Conservation (phyloP, 2,113 vertebrate genomes). For the Varanus komodoensis region DNA sequence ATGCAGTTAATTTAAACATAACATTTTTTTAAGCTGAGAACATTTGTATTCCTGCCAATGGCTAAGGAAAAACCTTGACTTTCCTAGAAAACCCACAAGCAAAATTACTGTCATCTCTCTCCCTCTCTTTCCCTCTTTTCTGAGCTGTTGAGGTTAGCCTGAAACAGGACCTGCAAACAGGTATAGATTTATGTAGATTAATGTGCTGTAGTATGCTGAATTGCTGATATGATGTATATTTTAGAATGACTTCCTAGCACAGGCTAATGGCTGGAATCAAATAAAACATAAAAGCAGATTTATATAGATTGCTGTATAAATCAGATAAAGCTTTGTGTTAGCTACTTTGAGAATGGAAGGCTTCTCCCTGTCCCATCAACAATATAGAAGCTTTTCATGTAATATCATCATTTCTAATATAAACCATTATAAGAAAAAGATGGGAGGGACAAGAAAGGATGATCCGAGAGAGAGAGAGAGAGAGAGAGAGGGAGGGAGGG, state of each 20-base stretch:
- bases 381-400: conserved; percentile 69
- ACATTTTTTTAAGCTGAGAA: conserved; percentile 48
- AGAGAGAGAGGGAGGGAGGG: conserved; percentile 60
- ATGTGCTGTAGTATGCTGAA: conserved; percentile 73
- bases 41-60: conserved; percentile 49
- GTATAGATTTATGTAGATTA: conserved; percentile 79
- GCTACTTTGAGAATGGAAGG: conserved; percentile 63
- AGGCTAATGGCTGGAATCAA: conserved; percentile 80
- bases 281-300: conserved; percentile 81
- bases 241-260: conserved; percentile 77
- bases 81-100: conserved; percentile 62
- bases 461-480: conserved; percentile 10
- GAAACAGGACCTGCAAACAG: conserved; percentile 63
- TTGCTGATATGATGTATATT: conserved; percentile 73
- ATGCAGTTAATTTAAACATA: conserved; percentile 45
- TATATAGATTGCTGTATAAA: conserved; percentile 80
- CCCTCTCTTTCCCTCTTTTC: conserved; percentile 59
- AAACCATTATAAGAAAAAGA: conserved; percentile 70
- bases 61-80: conserved; percentile 41
- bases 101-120: conserved; percentile 59
- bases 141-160: conserved; percentile 54
- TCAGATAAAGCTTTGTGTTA: conserved; percentile 79
- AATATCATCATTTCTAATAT: conserved; percentile 74
- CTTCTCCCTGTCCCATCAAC: conserved; percentile 66
- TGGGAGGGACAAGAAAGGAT: no score